Evolutionary conservation across 2,113 vertebrate species (phyloP).

Genomic region (Potamarius usumacintae): DNA sequence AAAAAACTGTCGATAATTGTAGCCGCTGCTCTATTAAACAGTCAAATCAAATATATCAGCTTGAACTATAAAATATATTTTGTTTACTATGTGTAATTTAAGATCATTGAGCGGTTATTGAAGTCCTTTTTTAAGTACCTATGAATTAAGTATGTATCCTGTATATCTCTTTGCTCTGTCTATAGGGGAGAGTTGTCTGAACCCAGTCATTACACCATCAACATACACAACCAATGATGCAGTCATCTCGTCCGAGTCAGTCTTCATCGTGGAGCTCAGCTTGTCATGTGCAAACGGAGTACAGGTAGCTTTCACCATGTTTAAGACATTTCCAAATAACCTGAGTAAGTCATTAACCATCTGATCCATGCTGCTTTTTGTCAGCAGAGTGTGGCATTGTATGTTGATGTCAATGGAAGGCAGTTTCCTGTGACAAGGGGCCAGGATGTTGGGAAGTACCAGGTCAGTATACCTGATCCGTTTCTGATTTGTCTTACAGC

Average conservation of each 20-base stretch:
- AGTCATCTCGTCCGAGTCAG: slow-evolving; percentile 87
- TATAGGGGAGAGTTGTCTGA: slow-evolving; percentile 83
- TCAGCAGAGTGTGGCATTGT: slow-evolving; percentile 84
- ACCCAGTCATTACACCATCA: slow-evolving; percentile 84
- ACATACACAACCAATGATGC: slow-evolving; percentile 91
- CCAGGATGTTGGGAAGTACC: slow-evolving; percentile 90
- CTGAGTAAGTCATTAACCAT: not conserved
- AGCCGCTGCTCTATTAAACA: too few species aligned
- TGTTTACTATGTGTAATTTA: not conserved
- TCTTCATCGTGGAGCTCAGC: slow-evolving; percentile 90
- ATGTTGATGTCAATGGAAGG: slow-evolving; percentile 88
- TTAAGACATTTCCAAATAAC: not conserved
- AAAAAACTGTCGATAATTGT: too few species aligned
- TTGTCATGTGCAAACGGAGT: slow-evolving; percentile 86
- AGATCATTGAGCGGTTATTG: not conserved
- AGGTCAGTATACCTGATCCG: slow-evolving; percentile 71
- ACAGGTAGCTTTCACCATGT: slow-evolving; percentile 70
- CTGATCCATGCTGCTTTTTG: not conserved
- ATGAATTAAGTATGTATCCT: not conserved
- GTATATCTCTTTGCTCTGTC: not conserved
- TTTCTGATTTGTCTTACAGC: not conserved
- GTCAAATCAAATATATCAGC: not conserved
- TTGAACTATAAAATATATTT: not conserved
- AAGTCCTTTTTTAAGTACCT: not conserved
- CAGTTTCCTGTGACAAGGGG: slow-evolving; percentile 91